phyloP scores from a whole-genome alignment of 2,797 vertebrate genomes.

The Apogon talboti region DNA sequence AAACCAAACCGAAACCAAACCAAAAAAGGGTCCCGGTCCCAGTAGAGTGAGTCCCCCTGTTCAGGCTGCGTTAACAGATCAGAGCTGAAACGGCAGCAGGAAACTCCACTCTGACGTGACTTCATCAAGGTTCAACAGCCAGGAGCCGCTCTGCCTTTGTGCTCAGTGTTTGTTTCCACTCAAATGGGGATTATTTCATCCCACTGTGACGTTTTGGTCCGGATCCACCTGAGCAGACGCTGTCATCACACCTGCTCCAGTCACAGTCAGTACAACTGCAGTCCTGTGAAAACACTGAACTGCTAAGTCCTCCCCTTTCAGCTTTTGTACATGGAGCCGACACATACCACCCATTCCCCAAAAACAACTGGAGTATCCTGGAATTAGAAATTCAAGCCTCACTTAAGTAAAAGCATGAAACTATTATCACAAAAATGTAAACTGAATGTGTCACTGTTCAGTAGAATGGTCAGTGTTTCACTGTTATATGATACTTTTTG shows the following conservation, averaged over 20 bases:
- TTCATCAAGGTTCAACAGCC: constrained; percentile 22
- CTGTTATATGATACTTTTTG: too few species aligned
- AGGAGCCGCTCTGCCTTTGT: constrained; percentile 26
- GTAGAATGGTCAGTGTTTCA: too few species aligned
- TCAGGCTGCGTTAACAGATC: background rate
- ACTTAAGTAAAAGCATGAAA: too few species aligned
- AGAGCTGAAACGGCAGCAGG: constrained; percentile 15
- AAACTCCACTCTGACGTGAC: constrained; percentile 21
- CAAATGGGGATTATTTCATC: constrained; percentile 27
- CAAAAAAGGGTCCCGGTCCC: background rate
- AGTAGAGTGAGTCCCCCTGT: background rate
- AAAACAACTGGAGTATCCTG: too few species aligned
- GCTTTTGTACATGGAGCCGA: too few species aligned
- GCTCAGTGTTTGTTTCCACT: constrained; percentile 6
- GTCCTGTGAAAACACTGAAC: background rate
- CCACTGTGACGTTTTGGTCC: background rate
- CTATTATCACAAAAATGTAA: too few species aligned
- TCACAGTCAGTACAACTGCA: constrained; percentile 1
- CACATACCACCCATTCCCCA: too few species aligned
- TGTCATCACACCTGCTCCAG: background rate
- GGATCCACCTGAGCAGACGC: background rate
- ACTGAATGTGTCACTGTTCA: too few species aligned
- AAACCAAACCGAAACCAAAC: too few species aligned
- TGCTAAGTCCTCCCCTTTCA: too few species aligned
- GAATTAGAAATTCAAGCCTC: too few species aligned